Base-by-base conservation (phyloP, 2,113 vertebrate species). In the Aepyceros melampus region DNA sequence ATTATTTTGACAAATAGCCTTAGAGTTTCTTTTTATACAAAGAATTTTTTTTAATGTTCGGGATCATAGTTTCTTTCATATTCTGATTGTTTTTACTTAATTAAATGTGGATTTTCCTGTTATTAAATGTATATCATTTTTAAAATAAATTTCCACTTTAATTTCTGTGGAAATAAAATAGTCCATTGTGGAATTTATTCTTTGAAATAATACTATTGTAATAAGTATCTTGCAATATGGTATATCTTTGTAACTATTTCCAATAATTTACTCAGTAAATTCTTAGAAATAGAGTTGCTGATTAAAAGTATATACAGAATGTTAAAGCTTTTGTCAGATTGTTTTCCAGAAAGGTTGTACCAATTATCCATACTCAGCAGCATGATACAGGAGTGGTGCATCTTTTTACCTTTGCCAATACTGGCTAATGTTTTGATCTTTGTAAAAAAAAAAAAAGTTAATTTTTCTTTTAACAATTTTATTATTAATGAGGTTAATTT, bases 251-350 rank as follows among this genome's bases (percentile, higher is more conserved):
- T 51, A 74, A 31, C 11, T 74, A 36, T 85, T 74, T 56, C 36
- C 51, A 85, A 6, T 74, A 74, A 47, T 93, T 67, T 85, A 51
- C 40, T 85, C 84, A 56, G 31, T 85, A 85, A 74, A 36, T 33
- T 95, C 64, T 29, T 64, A 78, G 88, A 62, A 95, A 45, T 55
- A 91, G n/a, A 91, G n/a, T 64, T 78, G 29, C 33, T 45, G 15
- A 85, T 86, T 91, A 95, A 55, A 95, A 78, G 36, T 78, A 36
- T 58, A n/a, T 86, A n/a, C 94, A 78, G 81, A 93, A 74, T 93
- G 62, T 56, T 93, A 85, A 85, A 40, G 64, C 31, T 93, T 40
- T 74, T 45, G 15, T 23, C 84, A 51, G 51, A 33, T 53, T 62
- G 21, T 93, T 87, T 58, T 87, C 45, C 45, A 62, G 31, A 85